Evolutionary conservation across 2,113 vertebrate species (phyloP), one percentile per base, ranked within the genome.

Genomic region (Sylvilagus bachmani): DNA sequence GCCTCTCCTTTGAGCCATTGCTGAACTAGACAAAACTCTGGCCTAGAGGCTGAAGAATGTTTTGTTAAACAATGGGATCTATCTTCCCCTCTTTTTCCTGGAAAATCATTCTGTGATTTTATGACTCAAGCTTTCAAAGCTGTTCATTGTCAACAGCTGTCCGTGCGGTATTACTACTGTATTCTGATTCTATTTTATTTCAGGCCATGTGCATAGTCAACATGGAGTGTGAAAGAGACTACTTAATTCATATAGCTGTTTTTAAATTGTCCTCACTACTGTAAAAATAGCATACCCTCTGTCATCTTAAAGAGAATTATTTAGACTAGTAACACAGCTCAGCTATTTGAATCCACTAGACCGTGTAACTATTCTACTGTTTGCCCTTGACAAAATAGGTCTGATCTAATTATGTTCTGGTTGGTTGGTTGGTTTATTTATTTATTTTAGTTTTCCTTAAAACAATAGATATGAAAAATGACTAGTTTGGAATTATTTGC

Each of bases 201-300:
- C 83, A 84, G 80, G 55, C 95, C 89, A 89, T 51, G 80, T 93
- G 95, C 82, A 77, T 14, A 80, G 61, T 91, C 94, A 95, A 94
- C 84, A 96, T 96, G 97, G 71, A 90, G 89, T 96, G 89, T 96
- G 86, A 93, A 95, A 95, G 96, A 33, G 14, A 91, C 82, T 96
- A 91, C 93, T 86, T 95, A 94, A 97, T 96, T 64, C 69, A 36
- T 27, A 86, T 24, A 93, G 36, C n/a, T 66, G 24, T 44, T 82
- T 93, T 88, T 71, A 44, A 80, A 80, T 58, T 83, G 67, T 84
- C 77, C 80, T 93, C 44, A 73, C 79, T 80, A 38, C 66, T 55
- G n/a, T 96, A 96, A 97, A 96, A 97, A 96, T 94, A 96, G 53
- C 66, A 69, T 17, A 31, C 74, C 69, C 89, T 86, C 79, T 96